These are phyloP conservation scores for Sitobion miscanthi DNA, from an alignment of 1,140 invertebrate genomes.

Conservation along the genomic window DNA sequence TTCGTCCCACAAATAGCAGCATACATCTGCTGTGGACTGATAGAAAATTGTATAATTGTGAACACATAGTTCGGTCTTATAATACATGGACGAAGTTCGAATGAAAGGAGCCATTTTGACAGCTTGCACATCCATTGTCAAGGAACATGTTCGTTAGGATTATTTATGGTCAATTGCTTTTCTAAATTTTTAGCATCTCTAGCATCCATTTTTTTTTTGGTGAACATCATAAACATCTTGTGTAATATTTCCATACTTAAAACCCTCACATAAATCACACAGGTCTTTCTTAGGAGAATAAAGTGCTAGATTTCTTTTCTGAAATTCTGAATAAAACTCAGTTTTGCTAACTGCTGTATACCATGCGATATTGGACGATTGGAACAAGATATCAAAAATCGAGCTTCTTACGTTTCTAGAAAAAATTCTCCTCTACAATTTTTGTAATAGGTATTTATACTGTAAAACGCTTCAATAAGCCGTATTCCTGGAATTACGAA, in stretches of 20 bases:
- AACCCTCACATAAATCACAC: neutral
- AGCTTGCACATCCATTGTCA: neutral
- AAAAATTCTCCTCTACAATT: no score
- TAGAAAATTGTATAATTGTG: neutral
- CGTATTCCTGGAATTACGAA: no score
- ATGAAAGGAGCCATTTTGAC: neutral
- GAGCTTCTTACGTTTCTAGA: no score
- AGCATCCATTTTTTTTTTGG: neutral
- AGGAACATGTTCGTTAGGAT: neutral
- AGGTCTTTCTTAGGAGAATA: neutral
- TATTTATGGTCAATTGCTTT: neutral
- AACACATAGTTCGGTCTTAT: neutral
- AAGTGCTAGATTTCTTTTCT: neutral
- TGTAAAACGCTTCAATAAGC: no score
- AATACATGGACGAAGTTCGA: neutral
- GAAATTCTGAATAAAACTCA: no score
- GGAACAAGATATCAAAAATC: no score
- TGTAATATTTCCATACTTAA: no score
- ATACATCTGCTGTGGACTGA: neutral
- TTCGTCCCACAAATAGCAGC: neutral
- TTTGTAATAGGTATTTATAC: no score
- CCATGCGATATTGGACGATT: no score
- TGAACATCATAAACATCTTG: no score
- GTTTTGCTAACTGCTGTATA: no score
- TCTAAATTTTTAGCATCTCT: neutral